Conservation (phyloP, 1,140 invertebrate species). For the Drosophila mayri region DNA sequence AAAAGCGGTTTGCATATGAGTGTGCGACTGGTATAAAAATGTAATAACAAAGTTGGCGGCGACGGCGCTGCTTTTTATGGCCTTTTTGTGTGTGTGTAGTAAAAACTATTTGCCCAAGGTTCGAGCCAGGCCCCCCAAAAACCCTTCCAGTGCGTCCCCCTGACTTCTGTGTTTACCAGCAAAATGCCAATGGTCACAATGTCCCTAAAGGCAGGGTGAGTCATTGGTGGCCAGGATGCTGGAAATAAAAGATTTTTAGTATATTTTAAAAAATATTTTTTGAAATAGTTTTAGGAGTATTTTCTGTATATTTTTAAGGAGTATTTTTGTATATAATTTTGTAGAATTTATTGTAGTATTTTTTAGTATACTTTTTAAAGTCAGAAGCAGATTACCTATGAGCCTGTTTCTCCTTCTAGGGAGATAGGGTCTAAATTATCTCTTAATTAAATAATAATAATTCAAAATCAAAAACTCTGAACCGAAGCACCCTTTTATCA, state of each 20-base stretch:
- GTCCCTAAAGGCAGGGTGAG: conserved; percentile 20
- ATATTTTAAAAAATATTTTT: not conserved
- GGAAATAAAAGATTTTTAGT: not conserved
- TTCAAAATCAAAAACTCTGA: not conserved
- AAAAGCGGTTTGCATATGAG: conserved; percentile 46
- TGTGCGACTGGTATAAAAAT: conserved; percentile 54
- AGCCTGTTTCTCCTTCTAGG: not conserved
- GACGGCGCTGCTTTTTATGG: conserved; percentile 66
- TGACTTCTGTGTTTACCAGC: conserved; percentile 65
- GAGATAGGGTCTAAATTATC: too few relatives aligned
- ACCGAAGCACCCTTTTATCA: conserved; percentile 4
- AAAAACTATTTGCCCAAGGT: conserved; percentile 65
- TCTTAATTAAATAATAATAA: not conserved
- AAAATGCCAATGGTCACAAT: conserved; percentile 78
- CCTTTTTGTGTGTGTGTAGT: conserved; percentile 53
- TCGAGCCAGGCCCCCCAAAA: not conserved
- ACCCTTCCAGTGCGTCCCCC: not conserved
- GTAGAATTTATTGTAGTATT: too few relatives aligned
- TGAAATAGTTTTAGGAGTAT: not conserved
- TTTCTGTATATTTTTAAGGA: not conserved
- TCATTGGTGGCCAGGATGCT: not conserved
- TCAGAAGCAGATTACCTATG: too few relatives aligned
- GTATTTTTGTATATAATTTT: not conserved
- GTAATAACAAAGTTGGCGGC: conserved; percentile 76
- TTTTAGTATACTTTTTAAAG: not conserved